Conservation (phyloP, 2,888 invertebrate species). For the Xestia ashworthii region DNA sequence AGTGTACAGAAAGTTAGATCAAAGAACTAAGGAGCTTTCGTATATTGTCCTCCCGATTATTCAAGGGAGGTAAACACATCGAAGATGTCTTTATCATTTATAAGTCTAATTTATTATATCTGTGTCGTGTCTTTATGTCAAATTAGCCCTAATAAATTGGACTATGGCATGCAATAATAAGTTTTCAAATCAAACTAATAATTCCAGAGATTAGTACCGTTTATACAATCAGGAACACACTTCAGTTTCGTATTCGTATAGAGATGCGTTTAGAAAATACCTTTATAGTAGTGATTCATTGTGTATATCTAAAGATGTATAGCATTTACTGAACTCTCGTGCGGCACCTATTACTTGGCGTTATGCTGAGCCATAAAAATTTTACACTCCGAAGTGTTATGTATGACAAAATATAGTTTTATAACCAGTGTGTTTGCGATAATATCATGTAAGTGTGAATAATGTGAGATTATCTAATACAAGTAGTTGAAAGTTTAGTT, state of each 20-base stretch:
- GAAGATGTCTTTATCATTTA: background rate
- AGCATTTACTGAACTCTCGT: constrained; percentile 10
- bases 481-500: constrained; percentile 8
- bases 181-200: background rate
- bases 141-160: background rate
- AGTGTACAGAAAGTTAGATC: background rate
- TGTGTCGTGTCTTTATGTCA: background rate
- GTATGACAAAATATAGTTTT: constrained; percentile 46
- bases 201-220: background rate
- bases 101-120: background rate
- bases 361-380: constrained; percentile 47
- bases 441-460: constrained; percentile 5
- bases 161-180: background rate
- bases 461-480: background rate
- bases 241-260: background rate
- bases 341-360: background rate
- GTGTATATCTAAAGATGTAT: constrained; percentile 2
- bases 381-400: constrained; percentile 44
- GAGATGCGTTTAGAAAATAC: background rate
- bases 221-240: background rate
- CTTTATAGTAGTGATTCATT: constrained; percentile 9
- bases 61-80: too few relatives aligned
- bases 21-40: background rate
- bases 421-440: constrained; percentile 6
- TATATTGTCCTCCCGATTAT: background rate